Percentiles rank a stretch among this genome's conserved stretches.
Evolutionary conservation across 1,140 invertebrate genomes (phyloP).

Genomic region (Drosophila guanche): DNA sequence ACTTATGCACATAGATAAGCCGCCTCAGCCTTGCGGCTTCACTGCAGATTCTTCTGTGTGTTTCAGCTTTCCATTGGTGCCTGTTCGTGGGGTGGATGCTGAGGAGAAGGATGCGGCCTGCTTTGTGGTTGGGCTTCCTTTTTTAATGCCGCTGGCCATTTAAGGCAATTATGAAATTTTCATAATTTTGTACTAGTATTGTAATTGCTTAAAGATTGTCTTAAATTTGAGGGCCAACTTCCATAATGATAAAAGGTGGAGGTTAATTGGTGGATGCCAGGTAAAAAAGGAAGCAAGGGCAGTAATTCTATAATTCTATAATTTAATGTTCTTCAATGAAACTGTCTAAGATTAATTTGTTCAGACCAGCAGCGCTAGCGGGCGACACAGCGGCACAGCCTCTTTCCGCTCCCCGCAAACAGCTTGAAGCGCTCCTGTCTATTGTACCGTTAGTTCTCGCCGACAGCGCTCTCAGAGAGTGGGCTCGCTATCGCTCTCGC

Average conservation of each 20-base stretch:
- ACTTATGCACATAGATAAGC: conserved; percentile 81
- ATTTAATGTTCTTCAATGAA: no score
- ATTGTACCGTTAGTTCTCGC: no score
- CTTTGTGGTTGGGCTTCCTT: neutral
- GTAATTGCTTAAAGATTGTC: conserved; percentile 61
- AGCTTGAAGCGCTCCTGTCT: no score
- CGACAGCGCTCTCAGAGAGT: no score
- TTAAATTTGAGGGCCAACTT: conserved; percentile 22
- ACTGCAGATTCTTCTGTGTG: conserved; percentile 15
- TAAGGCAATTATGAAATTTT: conserved; percentile 77
- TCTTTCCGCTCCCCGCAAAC: no score
- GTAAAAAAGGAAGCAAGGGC: neutral
- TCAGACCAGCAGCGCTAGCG: no score
- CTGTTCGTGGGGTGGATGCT: conserved; percentile 4
- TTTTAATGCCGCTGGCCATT: conserved; percentile 58
- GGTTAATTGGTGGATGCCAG: neutral
- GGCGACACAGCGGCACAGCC: no score
- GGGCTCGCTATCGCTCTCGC: no score
- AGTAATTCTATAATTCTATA: no score
- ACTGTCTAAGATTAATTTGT: no score
- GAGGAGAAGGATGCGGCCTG: conserved; percentile 6
- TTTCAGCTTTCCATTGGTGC: conserved; percentile 9
- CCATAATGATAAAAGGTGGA: neutral
- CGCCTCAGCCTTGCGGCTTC: conserved; percentile 32
- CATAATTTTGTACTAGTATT: conserved; percentile 42